phyloP scores from a whole-genome alignment of 2,888 invertebrate species.

The Hoplodrina blanda region DNA sequence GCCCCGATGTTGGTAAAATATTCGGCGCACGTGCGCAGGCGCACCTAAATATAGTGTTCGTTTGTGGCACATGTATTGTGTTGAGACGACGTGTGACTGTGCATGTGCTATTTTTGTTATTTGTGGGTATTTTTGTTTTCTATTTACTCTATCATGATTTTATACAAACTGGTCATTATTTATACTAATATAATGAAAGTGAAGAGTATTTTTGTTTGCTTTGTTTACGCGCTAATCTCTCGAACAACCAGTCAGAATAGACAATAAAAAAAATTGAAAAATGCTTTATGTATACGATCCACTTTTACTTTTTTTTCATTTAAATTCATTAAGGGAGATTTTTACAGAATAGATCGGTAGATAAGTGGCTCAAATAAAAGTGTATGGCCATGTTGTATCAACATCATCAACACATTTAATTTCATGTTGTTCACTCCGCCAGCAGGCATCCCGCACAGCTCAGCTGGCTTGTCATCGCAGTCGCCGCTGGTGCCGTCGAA shows the following conservation, averaged over 20 bases:
- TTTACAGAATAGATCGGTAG: too few species aligned
- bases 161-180: not conserved
- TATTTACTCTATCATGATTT: not conserved
- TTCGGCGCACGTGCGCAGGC: slow-evolving; percentile 49
- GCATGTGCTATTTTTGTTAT: slow-evolving; percentile 41
- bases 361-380: too few species aligned
- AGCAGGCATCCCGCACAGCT: slow-evolving; percentile 87
- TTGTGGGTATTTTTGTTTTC: slow-evolving; percentile 10
- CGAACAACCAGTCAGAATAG: too few species aligned
- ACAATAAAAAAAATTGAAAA: too few species aligned
- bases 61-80: slow-evolving; percentile 58
- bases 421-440: not conserved
- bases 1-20: slow-evolving; percentile 8
- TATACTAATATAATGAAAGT: too few species aligned
- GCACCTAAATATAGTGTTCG: slow-evolving; percentile 63
- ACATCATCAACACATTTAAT: slow-evolving; percentile 18
- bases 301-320: too few species aligned
- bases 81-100: slow-evolving; percentile 46
- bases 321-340: too few species aligned
- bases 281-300: too few species aligned
- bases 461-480: slow-evolving; percentile 82
- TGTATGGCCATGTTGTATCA: too few species aligned
- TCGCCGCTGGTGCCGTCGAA: slow-evolving; percentile 87
- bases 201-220: too few species aligned
- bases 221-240: too few species aligned